phyloP scores from a whole-genome alignment of 2,797 vertebrate species.

The Myripristis jacobus region DNA sequence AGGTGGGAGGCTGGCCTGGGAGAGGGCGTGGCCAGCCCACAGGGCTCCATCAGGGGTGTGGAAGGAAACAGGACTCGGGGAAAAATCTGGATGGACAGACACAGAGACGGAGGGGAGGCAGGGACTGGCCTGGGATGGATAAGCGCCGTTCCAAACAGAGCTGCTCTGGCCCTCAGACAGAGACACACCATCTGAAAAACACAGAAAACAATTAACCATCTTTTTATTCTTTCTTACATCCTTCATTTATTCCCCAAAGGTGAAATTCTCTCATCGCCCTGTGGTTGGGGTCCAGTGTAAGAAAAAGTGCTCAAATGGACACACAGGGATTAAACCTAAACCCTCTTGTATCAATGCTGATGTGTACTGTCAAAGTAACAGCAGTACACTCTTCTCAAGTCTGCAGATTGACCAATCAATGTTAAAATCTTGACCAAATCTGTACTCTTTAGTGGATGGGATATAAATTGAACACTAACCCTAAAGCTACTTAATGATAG shows the following conservation, averaged over 20 bases:
- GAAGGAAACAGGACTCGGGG: slow-evolving; percentile 87
- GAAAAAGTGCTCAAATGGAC: too few relatives aligned
- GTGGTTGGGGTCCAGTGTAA: too few relatives aligned
- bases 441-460: too few relatives aligned
- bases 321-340: too few relatives aligned
- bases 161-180: slow-evolving; percentile 87
- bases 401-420: too few relatives aligned
- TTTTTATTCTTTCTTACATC: not conserved
- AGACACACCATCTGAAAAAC: slow-evolving; percentile 86
- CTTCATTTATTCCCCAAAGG: not conserved
- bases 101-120: slow-evolving; percentile 87
- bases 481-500: too few relatives aligned
- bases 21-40: slow-evolving; percentile 91
- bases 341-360: too few relatives aligned
- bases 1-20: slow-evolving; percentile 87
- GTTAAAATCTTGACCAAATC: too few relatives aligned
- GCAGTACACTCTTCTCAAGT: too few relatives aligned
- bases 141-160: slow-evolving; percentile 91
- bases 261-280: not conserved
- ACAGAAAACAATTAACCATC: slow-evolving; percentile 4
- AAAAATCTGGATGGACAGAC: slow-evolving; percentile 90
- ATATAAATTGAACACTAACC: too few relatives aligned
- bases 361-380: too few relatives aligned
- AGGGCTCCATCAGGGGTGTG: slow-evolving; percentile 85
- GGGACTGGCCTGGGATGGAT: slow-evolving; percentile 87